phyloP scores from a whole-genome alignment of 2,113 vertebrate genomes.

The Macaca mulatta region DNA sequence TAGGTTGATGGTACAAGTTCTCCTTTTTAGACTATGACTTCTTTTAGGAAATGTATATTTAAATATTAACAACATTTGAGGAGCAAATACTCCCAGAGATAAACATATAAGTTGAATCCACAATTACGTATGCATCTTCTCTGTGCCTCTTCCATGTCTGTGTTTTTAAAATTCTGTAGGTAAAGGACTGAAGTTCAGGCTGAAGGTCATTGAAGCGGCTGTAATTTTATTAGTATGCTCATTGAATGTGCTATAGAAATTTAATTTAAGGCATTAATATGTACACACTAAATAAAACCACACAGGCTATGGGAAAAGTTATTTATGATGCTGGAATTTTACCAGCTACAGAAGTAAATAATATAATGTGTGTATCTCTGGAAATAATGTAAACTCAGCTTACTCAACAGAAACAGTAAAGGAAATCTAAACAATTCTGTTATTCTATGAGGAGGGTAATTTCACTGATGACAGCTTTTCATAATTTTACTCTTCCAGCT shows the following conservation, averaged over 20 bases:
- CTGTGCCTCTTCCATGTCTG: not conserved
- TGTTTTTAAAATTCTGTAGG: slow-evolving; percentile 50
- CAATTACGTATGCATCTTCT: slow-evolving; percentile 17
- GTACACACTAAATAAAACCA: slow-evolving; percentile 65
- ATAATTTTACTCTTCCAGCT: slow-evolving; percentile 64
- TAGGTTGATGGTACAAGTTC: not conserved
- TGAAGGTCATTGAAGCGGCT: slow-evolving; percentile 70
- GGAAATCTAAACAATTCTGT: slow-evolving; percentile 62
- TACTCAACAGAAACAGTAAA: slow-evolving; percentile 47
- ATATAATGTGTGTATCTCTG: slow-evolving; percentile 16
- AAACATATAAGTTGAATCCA: not conserved
- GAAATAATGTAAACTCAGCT: slow-evolving; percentile 64
- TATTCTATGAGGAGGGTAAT: slow-evolving; percentile 59
- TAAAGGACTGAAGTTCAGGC: slow-evolving; percentile 14
- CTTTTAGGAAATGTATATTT: slow-evolving; percentile 58
- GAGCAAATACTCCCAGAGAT: slow-evolving; percentile 39
- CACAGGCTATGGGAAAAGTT: slow-evolving; percentile 38
- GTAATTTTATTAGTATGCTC: not conserved
- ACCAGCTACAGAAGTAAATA: slow-evolving; percentile 77
- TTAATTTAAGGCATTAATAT: slow-evolving; percentile 72
- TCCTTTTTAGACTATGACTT: slow-evolving; percentile 4
- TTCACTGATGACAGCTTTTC: slow-evolving; percentile 63
- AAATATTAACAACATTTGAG: slow-evolving; percentile 54
- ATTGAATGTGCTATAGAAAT: slow-evolving; percentile 59
- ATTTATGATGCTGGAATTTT: slow-evolving; percentile 69